Evolutionary conservation across 2,113 vertebrate species (phyloP), one percentile per base, ranked within the genome.

Genomic region (Triplophysa rosa): DNA sequence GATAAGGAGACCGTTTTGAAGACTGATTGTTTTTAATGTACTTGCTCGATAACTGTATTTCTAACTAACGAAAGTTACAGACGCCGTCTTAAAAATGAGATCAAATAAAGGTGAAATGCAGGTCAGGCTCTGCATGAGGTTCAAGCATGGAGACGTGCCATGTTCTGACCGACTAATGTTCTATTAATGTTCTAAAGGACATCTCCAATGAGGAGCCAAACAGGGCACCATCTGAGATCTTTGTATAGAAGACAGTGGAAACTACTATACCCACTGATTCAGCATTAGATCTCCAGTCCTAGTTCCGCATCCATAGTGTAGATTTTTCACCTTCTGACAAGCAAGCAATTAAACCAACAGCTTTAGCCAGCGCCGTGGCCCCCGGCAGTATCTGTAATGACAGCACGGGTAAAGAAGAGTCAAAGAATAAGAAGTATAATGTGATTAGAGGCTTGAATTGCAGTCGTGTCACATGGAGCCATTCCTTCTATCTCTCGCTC

Each of bases 321-420:
- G 62, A 74, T 72, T 66, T 73, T 78, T 82, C 40, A 78, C 68
- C 62, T 52, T 23, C 33, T 79, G 81, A 82, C 81, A 82, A 69
- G 69, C 40, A 37, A 67, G 81, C 81, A 82, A 82, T 82, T 82
- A 82, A 79, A 82, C 52, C 63, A 73, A 45, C 69, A 45, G 69
- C 23, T 21, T 73, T 58, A n/a, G 47, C 79, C 63, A 74, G 68
- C 26, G 21, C 54, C 49, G 26, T 13, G 19, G 54, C 74, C 37
- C 62, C 77, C n/a, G 69, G 69, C 63, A 40, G 68, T 40, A 45
- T 66, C 67, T 56, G 67, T 78, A 82, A 82, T 78, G 75, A 64
- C 59, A 45, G 67, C 40, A 37, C n/a, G 4, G 67, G 75, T 72
- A 67, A 42, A 72, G 49, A 26, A 23, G 47, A 29, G 52, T 67